Base-by-base conservation (phyloP, 2,888 invertebrate species). In the Amitus sp. region DNA sequence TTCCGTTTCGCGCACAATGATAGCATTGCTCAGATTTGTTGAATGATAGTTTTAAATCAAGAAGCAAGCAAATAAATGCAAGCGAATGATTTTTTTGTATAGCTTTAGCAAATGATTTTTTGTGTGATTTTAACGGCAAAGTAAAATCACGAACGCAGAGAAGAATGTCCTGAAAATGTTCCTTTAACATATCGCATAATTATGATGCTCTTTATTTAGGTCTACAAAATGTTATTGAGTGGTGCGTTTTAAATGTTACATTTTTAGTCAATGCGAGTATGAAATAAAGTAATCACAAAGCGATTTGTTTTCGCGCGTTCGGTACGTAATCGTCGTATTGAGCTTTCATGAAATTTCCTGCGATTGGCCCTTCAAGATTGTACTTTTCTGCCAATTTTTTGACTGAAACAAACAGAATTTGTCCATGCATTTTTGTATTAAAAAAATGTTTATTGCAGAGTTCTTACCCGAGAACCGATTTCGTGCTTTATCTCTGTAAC, bases 281-380 rank as follows among this genome's bases (percentile, higher is more conserved):
- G 10, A 30, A 30, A 30, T 30, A 2, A 30, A 3, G n/a, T 10
- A 30, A 6, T 37, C 56, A 28, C 20, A 72, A 63, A 37, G 73
- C 77, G 27, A 83, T 61, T 65, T 83, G 82, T 52, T 82, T 82
- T 33, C 83, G 78, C 42, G 84, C 71, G 28, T 66, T 74, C n/a
- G 84, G 83, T 7, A 89, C 88, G 70, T 87, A 88, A 62, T 87
- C 85, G 69, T 89, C 88, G 74, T 85, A 88, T 76, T 87, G 80
- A 2, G 87, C 87, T 39, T 83, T 76, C 76, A 85, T 87, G 73
- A 86, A 89, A 70, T 88, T 89, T 13, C 88, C 89, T 69, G 88
- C 88, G 19, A 88, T 77, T 0, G 88, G 87, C 2, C 83, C 77
- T 4, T 88, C 87, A 56, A 89, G 76, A 67, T 86, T 84, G 70